phyloP scores from a whole-genome alignment of 2,797 vertebrate species.

The Balearica regulorum region DNA sequence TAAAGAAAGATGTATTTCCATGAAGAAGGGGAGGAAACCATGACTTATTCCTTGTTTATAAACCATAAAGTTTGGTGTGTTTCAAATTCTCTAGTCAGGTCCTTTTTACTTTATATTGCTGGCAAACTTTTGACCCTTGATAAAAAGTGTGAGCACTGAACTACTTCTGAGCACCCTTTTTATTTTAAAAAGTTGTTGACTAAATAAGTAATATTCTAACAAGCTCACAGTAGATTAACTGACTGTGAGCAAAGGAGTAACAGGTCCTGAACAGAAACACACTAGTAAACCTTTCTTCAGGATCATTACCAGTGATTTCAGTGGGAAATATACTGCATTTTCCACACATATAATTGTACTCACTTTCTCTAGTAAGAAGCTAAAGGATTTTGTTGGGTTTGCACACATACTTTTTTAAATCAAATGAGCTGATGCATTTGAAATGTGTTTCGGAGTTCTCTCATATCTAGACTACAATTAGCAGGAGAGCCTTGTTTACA shows the following conservation, averaged over 20 bases:
- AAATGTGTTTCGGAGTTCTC: background rate
- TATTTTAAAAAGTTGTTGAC: background rate
- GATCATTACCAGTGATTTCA: background rate
- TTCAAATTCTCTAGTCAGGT: background rate
- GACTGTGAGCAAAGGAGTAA: background rate
- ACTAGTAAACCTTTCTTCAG: background rate
- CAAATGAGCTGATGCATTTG: background rate
- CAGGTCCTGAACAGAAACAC: background rate
- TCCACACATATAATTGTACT: background rate
- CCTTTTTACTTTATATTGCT: background rate
- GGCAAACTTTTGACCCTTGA: background rate
- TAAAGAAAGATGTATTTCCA: background rate
- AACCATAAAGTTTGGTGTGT: background rate
- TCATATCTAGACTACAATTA: background rate
- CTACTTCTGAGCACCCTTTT: background rate
- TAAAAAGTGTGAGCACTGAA: background rate
- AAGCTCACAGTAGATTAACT: background rate
- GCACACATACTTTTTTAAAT: background rate
- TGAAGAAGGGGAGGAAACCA: background rate
- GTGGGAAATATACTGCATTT: background rate
- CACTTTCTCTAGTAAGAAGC: background rate
- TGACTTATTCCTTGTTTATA: conserved; percentile 19
- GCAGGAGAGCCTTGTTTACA: background rate
- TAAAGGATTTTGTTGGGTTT: background rate
- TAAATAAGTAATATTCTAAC: background rate